Percentiles rank a stretch among this genome's conserved stretches.
Evolutionary conservation across 2,888 invertebrate species (phyloP).

Genomic region (Drosophila tanythrix): DNA sequence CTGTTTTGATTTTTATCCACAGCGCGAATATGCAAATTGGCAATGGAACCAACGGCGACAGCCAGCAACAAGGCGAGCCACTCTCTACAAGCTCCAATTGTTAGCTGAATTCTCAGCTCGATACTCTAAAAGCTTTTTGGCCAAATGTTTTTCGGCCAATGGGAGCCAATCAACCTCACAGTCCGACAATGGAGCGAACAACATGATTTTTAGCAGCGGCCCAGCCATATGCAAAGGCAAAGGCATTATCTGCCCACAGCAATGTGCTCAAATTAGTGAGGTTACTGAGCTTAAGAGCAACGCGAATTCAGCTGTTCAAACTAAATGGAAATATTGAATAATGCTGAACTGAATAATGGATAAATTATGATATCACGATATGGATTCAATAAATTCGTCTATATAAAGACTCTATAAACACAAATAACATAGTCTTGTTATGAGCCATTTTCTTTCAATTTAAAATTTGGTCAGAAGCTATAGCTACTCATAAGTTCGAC

Average conservation of each 20-base stretch:
- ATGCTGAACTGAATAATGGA: slow-evolving; percentile 34
- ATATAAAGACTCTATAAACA: background rate
- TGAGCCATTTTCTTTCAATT: background rate
- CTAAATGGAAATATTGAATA: slow-evolving; percentile 61
- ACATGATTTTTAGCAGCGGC: slow-evolving; percentile 28
- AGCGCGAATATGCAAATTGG: slow-evolving; percentile 79
- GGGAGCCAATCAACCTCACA: slow-evolving; percentile 59
- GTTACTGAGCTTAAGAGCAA: slow-evolving; percentile 13
- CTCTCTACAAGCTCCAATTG: slow-evolving; percentile 48
- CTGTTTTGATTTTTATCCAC: slow-evolving; percentile 81
- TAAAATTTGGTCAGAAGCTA: background rate
- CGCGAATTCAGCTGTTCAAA: slow-evolving; percentile 34
- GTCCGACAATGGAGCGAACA: slow-evolving; percentile 20
- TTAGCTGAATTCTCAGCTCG: slow-evolving; percentile 30
- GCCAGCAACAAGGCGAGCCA: slow-evolving; percentile 45
- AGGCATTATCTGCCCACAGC: slow-evolving; percentile 47
- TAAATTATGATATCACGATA: slow-evolving; percentile 26
- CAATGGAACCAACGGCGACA: slow-evolving; percentile 31
- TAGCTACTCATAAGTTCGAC: background rate
- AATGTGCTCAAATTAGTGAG: slow-evolving; percentile 52
- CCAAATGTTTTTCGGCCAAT: slow-evolving; percentile 46
- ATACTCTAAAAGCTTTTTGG: slow-evolving; percentile 54
- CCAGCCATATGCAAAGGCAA: background rate
- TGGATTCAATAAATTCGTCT: slow-evolving; percentile 2
- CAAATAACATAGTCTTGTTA: background rate